Base-by-base conservation (phyloP, 1,140 invertebrate species). In the Stenopsyche tienmushanensis region DNA sequence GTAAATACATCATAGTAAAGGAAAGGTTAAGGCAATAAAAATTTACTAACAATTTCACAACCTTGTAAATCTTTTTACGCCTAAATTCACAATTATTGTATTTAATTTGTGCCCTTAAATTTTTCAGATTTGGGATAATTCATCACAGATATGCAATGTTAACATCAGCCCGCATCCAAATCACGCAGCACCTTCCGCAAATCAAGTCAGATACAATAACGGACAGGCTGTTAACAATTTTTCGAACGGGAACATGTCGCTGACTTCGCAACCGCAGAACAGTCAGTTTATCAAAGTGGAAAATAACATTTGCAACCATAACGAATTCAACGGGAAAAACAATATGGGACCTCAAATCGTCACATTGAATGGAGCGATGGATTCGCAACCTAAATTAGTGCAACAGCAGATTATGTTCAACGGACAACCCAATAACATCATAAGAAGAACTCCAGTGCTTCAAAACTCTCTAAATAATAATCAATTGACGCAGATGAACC, bases 401-500 rank as follows among this genome's bases (percentile, higher is more conserved):
- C 62, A 62, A 18, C 50, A 62, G 21, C 69, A 66, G 18, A 44
- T 70, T 13, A 41, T 70, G 15, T 55, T 70, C 20, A 70, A 63
- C 55, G 41, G 53, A 17, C 65, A 49, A 34, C 65, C 64, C 62
- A 18, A 47, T 25, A 49, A 42, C 44, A 23, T 18, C 49, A 49
- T 66, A 41, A 44, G 26, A 1, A 23, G 34, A 50, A 7, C 42
- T 1, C 41, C 60, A 7, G n/a, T n/a, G n/a, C n/a, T n/a, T n/a
- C n/a, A n/a, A n/a, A 50, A 25, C 45, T 42, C 23, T 26, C 15
- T 29, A 7, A 52, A 41, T 15, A 57, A 52, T 29, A 45, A 53
- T 60, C 53, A 65, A 10, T 34, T 64, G 13, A 52, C 59, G 10
- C 53, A 59, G 45, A 20, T 64, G 20, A 75, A 77, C 45, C 83